Evolutionary conservation across 2,113 vertebrate genomes (phyloP), one percentile per base, ranked within the genome.

Genomic region (Anolis carolinensis): DNA sequence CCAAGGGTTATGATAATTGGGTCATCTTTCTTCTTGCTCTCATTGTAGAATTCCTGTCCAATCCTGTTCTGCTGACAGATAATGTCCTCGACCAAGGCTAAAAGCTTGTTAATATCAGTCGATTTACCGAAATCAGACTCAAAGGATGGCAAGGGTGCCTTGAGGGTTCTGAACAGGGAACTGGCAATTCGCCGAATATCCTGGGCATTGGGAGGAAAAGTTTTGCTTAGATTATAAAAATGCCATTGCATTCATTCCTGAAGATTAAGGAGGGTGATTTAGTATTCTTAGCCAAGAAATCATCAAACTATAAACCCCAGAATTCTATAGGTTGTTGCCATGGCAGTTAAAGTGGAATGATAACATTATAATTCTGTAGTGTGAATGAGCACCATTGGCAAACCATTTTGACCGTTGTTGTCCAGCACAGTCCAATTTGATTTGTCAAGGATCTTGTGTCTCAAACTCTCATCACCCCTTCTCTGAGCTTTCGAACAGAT

Each of bases 31-130:
- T 97, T 97, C 62, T 86, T 95, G 76, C 55, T 88, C 1, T 97
- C 95, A 8, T 95, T 94, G 71, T 96, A 96, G 91, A 97, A 96
- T 73, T 94, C 94, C 79, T 94, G 95, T 7, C 91, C 86, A 3
- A 63, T 78, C 90, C 88, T 90, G 89, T 97, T 98, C 91, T 98
- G 97, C 89, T 96, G 96, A 83, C 94, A 94, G 89, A 99, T 96
- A 48, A 97, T 95, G 3, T 98, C 96, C 90, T 98, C 98, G 85
- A 98, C 95, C 86, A 99, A 20, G 67, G 97, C 97, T 89, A 99
- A 89, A 63, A 99, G 96, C 20, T 92, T 91, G 88, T 98, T 98
- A 92, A 99, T 98, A 85, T 98, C 97, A 5, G 93, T 85, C 73
- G 90, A 93, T 89, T 97, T 97, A 65, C 93, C 93, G 21, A 94